Evolutionary conservation across 2,797 vertebrate species (phyloP).

Genomic region (Labroides dimidiatus): DNA sequence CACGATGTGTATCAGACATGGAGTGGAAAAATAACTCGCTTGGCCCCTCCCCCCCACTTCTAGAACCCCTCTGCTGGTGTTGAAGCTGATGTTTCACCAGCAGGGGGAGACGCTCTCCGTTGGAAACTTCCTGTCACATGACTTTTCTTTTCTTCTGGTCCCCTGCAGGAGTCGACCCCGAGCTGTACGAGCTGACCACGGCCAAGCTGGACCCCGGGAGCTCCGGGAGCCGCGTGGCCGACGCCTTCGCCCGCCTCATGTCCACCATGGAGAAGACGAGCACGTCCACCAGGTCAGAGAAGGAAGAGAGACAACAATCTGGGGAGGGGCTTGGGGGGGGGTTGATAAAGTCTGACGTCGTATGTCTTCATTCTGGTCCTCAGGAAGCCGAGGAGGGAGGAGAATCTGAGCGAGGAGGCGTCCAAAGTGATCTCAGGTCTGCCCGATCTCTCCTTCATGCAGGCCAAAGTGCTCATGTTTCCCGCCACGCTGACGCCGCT

Average conservation of each 20-base stretch:
- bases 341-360: constrained; percentile 78
- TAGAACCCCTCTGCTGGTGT: no score
- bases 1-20: no score
- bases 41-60: no score
- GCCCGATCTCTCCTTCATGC: constrained; percentile 98
- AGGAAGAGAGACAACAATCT: no score
- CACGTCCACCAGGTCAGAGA: constrained; percentile 91
- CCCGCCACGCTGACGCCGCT: constrained; percentile 93
- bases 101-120: no score
- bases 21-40: no score
- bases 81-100: no score
- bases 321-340: no score
- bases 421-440: constrained; percentile 90
- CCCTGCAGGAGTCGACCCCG: constrained; percentile 92
- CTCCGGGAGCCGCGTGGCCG: constrained; percentile 87
- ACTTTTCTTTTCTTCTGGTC: background rate
- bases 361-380: background rate
- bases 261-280: constrained; percentile 97
- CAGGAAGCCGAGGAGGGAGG: constrained; percentile 93
- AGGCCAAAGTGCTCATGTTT: constrained; percentile 99
- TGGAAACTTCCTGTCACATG: background rate
- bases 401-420: constrained; percentile 94
- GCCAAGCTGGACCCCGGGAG: constrained; percentile 90
- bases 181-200: constrained; percentile 96
- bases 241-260: constrained; percentile 96